phyloP scores from a whole-genome alignment of 1,140 invertebrate genomes.

The Paramacrobiotus metropolitanus region DNA sequence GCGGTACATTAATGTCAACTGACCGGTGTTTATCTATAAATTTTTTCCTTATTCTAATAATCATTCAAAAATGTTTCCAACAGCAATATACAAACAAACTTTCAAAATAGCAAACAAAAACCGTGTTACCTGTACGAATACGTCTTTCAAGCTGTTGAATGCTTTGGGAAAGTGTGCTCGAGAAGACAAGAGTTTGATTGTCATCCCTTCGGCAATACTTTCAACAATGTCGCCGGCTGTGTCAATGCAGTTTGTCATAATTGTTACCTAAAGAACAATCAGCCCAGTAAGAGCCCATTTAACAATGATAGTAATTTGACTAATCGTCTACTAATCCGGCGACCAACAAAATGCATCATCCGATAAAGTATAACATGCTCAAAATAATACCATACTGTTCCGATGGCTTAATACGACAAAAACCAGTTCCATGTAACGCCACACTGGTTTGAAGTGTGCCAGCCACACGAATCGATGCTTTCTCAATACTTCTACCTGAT shows the following conservation, averaged over 20 bases:
- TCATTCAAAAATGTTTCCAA: not conserved
- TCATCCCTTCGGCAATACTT: not conserved
- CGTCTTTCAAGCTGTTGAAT: not conserved
- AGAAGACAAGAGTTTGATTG: not conserved
- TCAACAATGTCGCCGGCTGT: not conserved
- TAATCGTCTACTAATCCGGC: no score
- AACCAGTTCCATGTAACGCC: no score
- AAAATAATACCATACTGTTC: no score
- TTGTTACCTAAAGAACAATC: not conserved
- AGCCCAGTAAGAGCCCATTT: not conserved
- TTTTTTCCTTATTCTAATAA: not conserved
- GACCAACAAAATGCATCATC: no score
- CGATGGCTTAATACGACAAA: no score
- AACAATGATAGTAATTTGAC: no score
- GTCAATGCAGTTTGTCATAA: not conserved
- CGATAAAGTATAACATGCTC: no score
- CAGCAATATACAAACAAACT: no score
- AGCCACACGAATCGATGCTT: no score
- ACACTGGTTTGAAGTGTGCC: no score
- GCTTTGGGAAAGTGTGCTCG: conserved; percentile 1
- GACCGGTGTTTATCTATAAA: not conserved
- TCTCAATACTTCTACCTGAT: no score
- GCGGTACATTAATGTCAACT: not conserved
- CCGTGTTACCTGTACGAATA: not conserved
- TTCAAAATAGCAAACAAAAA: not conserved